A percentile compares a stretch with the other conserved stretches of the same genome.
Conservation (phyloP, 2,888 invertebrate species). For the Sicus ferrugineus region DNA sequence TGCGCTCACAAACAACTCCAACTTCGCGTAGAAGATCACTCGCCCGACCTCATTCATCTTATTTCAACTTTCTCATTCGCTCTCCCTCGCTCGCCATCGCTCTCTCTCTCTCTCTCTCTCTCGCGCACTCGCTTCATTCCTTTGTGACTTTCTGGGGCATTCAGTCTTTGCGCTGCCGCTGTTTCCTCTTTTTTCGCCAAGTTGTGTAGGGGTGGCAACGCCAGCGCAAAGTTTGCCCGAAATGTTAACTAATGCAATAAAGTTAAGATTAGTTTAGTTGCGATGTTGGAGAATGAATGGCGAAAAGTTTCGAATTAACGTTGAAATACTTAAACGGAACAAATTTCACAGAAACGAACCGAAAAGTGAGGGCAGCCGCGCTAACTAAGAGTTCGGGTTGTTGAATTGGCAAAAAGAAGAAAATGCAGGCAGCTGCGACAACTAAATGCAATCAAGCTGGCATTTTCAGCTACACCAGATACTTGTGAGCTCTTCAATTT, state of each 20-base stretch:
- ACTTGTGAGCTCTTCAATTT: not conserved
- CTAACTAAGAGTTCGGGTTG: not conserved
- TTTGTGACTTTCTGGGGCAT: too few species aligned
- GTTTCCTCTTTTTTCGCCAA: not conserved
- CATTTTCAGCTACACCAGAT: not conserved
- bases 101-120: too few species aligned
- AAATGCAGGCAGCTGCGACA: not conserved
- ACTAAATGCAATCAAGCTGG: not conserved
- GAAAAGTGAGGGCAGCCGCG: too few species aligned
- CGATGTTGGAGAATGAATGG: conserved; percentile 27
- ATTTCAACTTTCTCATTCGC: too few species aligned
- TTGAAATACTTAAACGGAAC: conserved; percentile 16
- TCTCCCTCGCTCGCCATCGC: too few species aligned
- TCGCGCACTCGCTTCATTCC: too few species aligned
- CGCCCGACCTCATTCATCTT: not conserved
- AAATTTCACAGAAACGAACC: not conserved
- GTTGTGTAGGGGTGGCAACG: conserved; percentile 12
- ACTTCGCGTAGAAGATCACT: not conserved
- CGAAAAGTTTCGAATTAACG: conserved; percentile 29
- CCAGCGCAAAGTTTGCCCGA: conserved; percentile 17
- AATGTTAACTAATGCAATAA: conserved; percentile 28
- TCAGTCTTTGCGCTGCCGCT: not conserved
- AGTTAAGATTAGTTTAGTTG: conserved; percentile 28
- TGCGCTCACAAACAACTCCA: not conserved
- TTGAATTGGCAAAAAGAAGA: not conserved